Conservation (phyloP, 2,113 vertebrate genomes). For the Chlorodrepanis virens region DNA sequence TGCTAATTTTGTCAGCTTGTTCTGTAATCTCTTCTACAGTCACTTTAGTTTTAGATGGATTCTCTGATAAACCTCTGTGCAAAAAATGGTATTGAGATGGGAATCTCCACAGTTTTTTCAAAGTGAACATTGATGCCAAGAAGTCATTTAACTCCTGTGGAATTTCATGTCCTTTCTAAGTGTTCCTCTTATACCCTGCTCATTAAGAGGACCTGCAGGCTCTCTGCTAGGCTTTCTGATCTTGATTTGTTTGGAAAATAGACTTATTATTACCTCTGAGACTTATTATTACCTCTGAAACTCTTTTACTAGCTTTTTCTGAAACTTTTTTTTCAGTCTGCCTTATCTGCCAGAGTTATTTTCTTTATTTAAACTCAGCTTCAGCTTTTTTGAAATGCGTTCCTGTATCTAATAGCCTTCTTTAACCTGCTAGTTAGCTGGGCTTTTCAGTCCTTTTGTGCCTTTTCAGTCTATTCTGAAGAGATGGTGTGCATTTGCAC, state of each 20-base stretch:
- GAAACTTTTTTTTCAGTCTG: background rate
- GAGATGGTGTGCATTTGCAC: background rate
- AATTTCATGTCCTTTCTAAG: background rate
- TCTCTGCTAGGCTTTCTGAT: background rate
- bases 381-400: background rate
- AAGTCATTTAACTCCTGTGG: background rate
- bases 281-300: background rate
- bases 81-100: background rate
- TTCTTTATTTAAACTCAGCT: conserved; percentile 32
- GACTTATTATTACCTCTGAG: background rate
- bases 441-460: background rate
- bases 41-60: background rate
- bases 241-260: background rate
- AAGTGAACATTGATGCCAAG: background rate
- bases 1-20: background rate
- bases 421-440: conserved; percentile 4
- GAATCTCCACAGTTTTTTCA: background rate
- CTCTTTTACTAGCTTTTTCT: background rate
- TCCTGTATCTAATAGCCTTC: background rate
- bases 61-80: background rate
- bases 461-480: background rate
- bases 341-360: background rate
- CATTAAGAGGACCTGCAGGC: conserved; percentile 9
- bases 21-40: background rate
- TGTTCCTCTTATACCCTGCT: conserved; percentile 1